Base-by-base conservation (phyloP, 2,113 vertebrate genomes). In the Gallinago undulata region DNA sequence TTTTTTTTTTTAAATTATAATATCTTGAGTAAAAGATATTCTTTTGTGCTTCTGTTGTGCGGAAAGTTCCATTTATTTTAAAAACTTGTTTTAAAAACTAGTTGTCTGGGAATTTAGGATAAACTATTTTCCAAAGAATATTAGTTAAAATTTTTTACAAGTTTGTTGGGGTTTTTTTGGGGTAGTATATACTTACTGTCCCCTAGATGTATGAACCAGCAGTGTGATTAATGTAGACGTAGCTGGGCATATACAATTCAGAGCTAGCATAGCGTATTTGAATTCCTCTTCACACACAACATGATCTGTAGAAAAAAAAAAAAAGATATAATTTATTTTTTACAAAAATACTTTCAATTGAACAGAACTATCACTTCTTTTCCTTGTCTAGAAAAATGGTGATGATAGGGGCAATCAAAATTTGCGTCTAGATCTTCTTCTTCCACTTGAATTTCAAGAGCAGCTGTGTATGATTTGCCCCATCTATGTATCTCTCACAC, bases 271-370 rank as follows among this genome's bases (percentile, higher is more conserved):
- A 91, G 99, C 99, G 28, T 99, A 99, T 90, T 99, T 99, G 97
- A 99, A 99, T 96, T 99, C 99, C 92, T 99, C 99, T 98, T 99
- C 99, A 97, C 99, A 99, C 74, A 99, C 99, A 86, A 99, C 99
- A n/a, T 99, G 99, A 98, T 99, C 99, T 99, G 96, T 89, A 15
- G 39, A 66, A 43, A 95, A 96, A 89, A 96, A 93, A 96, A 95
- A 90, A 94, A 91, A 75, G 3, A 89, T 21, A 64, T 2, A 60
- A 41, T 41, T 43, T 59, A 13, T 59, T 16, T 16, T 94, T 79
- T 62, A 83, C 16, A 66, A 84, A 91, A 59, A 41, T 51, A 43
- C 7, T 62, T 91, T 50, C 12, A 14, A 4, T 23, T 79, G 21
- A 90, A 43, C 7, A 76, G 13, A 90, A 62, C 43, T 53, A 57